Base-by-base conservation (phyloP, 2,888 invertebrate species). In the Eristalis pertinax region DNA sequence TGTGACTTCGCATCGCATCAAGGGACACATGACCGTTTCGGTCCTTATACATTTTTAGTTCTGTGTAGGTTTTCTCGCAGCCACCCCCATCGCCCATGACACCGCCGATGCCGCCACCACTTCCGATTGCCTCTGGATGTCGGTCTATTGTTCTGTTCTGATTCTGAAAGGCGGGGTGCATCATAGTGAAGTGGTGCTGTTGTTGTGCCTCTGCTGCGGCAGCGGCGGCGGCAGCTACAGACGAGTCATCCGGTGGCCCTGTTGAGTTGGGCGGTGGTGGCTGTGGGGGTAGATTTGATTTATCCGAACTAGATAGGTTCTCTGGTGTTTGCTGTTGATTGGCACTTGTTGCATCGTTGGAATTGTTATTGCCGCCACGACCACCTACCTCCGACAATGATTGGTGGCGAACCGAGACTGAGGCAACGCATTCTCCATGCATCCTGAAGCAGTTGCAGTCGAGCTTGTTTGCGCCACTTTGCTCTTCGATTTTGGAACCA, bases 401-500 rank as follows among this genome's bases (percentile, higher is more conserved):
- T 93, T 0, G 95, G 95, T 1, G 95, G 95, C 0, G 95, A 94
- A 5, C 95, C 95, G 15, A 96, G 93, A 8, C 97, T 97, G 26
- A 97, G 94, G 91, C 97, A 97, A 86, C 97, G 95, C 97, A 98
- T 97, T 89, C 97, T 94, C 97, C 97, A 98, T 1, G 98, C 97
- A 91, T 97, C 98, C 91, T 98, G 97, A 24, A 98, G 94, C 72
- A 98, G 94, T 91, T 97, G 97, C 82, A 98, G 94, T 0, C 97
- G 95, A 1, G 97, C 97, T 91, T 97, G 97, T 91, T 98, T 98
- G 22, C 98, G 95, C 98, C 98, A 98, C 93, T 98, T 98, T 5
- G 98, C 98, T 72, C 98, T 94, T 60, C 98, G 94, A 92, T 98
- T 98, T 94, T 98, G 98, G 93, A 98, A 98, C 97, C 97, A 97